Percentiles rank a stretch among this genome's conserved stretches.
phyloP scores from a whole-genome alignment of 2,797 vertebrate species.

The Phrynocephalus forsythii region DNA sequence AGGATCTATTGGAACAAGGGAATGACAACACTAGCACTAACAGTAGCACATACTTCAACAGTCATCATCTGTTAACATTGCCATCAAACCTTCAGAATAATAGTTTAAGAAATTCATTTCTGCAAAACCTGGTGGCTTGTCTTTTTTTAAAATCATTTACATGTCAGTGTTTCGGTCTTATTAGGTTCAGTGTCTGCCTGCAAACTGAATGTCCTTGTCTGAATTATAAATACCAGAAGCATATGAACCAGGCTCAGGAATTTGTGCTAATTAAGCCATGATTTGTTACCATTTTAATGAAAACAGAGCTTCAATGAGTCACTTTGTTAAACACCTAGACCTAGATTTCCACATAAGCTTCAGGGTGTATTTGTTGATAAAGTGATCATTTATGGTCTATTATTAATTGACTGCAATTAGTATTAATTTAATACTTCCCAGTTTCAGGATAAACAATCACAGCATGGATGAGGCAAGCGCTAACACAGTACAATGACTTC shows the following conservation, averaged over 20 bases:
- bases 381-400: not conserved
- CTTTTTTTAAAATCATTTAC: not conserved
- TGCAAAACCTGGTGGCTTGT: constrained; percentile 59
- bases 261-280: not conserved
- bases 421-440: constrained; percentile 26
- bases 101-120: constrained; percentile 47
- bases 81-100: not conserved
- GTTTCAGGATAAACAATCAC: constrained; percentile 21
- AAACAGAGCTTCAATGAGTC: constrained; percentile 30
- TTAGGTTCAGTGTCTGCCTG: constrained; percentile 34
- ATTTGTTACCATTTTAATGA: constrained; percentile 41
- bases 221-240: constrained; percentile 13
- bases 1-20: not conserved
- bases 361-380: not conserved
- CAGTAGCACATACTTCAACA: constrained; percentile 8
- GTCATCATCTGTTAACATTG: constrained; percentile 17
- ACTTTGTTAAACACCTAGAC: not conserved
- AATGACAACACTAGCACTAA: constrained; percentile 7
- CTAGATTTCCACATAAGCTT: constrained; percentile 3
- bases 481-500: fast-evolving
- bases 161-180: not conserved
- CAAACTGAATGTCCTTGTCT: constrained; percentile 20
- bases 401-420: constrained; percentile 5
- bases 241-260: constrained; percentile 30
- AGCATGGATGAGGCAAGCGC: not conserved